phyloP scores from a whole-genome alignment of 2,888 invertebrate species.

The Aradus depressus region DNA sequence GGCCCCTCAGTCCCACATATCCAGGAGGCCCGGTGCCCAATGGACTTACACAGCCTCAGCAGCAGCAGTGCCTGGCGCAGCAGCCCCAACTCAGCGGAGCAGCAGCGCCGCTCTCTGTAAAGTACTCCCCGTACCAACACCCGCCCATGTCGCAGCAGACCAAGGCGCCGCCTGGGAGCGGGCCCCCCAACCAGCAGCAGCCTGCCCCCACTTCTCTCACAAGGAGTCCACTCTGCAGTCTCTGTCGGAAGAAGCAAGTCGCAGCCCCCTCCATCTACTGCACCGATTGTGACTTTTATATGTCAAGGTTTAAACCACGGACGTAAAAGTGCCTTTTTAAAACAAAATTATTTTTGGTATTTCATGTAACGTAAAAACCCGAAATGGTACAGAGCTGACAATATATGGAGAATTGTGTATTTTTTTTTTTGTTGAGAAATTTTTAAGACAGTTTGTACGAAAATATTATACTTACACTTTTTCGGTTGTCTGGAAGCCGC shows the following conservation, averaged over 20 bases:
- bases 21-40: background rate
- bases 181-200: conserved; percentile 19
- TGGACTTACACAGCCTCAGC: no score
- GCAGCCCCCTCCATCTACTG: conserved; percentile 71
- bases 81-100: background rate
- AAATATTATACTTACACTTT: no score
- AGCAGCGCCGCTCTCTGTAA: conserved; percentile 12
- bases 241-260: conserved; percentile 77
- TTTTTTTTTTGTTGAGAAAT: conserved; percentile 1
- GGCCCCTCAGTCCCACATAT: conserved; percentile 9
- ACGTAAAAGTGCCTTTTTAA: conserved; percentile 19
- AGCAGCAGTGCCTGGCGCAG: background rate
- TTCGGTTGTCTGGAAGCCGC: no score
- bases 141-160: conserved; percentile 44
- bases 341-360: background rate
- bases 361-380: background rate
- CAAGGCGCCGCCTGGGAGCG: background rate
- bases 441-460: no score
- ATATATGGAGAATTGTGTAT: background rate
- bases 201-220: conserved; percentile 35
- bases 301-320: conserved; percentile 68
- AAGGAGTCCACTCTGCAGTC: conserved; percentile 62
- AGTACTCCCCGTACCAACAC: conserved; percentile 50
- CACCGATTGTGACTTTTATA: conserved; percentile 83
- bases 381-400: background rate